phyloP scores from a whole-genome alignment of 2,797 vertebrate genomes.

The Argentina silus region DNA sequence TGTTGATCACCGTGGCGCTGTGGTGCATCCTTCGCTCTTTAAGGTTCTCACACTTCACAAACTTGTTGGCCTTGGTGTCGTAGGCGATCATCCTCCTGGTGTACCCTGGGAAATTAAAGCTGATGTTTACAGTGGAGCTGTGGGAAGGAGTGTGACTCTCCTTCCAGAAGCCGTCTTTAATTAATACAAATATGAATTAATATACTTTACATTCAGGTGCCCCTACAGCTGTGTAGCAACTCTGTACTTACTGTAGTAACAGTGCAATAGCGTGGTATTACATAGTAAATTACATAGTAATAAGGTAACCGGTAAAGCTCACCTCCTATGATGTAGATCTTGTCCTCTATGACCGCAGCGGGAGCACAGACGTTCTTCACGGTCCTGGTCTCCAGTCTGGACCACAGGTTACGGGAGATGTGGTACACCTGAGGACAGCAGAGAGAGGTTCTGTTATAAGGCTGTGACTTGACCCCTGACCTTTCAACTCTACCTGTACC shows the following conservation, averaged over 20 bases:
- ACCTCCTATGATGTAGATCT: conserved; percentile 95
- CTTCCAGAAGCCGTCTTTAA: too few relatives aligned
- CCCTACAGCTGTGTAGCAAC: background rate
- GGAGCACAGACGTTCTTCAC: conserved; percentile 97
- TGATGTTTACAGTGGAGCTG: background rate
- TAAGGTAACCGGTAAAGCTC: conserved; percentile 6
- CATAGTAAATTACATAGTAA: too few relatives aligned
- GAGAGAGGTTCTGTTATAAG: conserved; percentile 28
- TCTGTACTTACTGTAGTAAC: background rate
- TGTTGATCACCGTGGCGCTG: conserved; percentile 88
- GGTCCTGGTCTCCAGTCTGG: conserved; percentile 92
- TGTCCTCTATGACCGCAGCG: conserved; percentile 88
- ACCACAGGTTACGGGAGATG: conserved; percentile 91
- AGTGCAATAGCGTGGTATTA: too few relatives aligned
- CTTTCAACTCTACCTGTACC: too few relatives aligned
- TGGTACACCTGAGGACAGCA: conserved; percentile 86
- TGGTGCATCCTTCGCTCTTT: conserved; percentile 95
- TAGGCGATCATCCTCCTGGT: conserved; percentile 93
- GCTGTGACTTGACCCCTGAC: background rate
- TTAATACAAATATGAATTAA: too few relatives aligned
- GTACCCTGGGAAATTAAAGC: conserved; percentile 79
- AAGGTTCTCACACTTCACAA: conserved; percentile 92
- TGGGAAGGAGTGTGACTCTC: too few relatives aligned
- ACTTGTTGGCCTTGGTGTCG: conserved; percentile 92
- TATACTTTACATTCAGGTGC: background rate